Base-by-base conservation (phyloP, 2,888 invertebrate genomes). In the Taenaris catops region DNA sequence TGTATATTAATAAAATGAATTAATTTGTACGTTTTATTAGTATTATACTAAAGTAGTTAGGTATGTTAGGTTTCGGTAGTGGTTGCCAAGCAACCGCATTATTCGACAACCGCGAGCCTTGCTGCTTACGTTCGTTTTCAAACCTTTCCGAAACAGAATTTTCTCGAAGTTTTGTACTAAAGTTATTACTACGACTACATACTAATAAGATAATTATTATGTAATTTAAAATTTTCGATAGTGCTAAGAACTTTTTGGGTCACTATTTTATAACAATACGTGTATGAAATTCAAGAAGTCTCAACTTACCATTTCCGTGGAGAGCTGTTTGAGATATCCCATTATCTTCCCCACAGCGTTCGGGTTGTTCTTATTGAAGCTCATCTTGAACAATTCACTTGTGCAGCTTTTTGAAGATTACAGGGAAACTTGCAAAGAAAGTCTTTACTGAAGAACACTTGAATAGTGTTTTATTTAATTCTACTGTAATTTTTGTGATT, bases 311-410 rank as follows among this genome's bases (percentile, higher is more conserved):
- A 79, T 87, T 63, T 87, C 86, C 11, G 75, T 80, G 63, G 87
- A 87, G 41, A 87, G 71, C 65, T 87, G 86, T 57, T 75, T 79
- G 46, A 87, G 67, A 56, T 81, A 83, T 50, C 71, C 87, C 84
- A 87, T 80, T 46, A 87, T 70, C 59, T 87, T 87, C 71, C 78
- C 87, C 78, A 87, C 58, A 19, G 86, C 65, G 53, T 83, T 84
- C 56, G 86, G 81, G 59, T 84, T 86, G 50, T 86, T 80, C 66
- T 84, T 86, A 58, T 87, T 86, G 60, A 87, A 87, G 57, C 87
- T 87, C 87, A 87, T 87, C 64, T 75, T 83, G 70, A 56, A 49
- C 38, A 43, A 43, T 48, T 58, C 41, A n/a, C n/a, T n/a, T n/a
- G n/a, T n/a, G n/a, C n/a, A n/a, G n/a, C n/a, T n/a, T n/a, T n/a